These are phyloP conservation scores for Spea hammondii DNA, from an alignment of 2,797 vertebrate species.

Conservation along the genomic window DNA sequence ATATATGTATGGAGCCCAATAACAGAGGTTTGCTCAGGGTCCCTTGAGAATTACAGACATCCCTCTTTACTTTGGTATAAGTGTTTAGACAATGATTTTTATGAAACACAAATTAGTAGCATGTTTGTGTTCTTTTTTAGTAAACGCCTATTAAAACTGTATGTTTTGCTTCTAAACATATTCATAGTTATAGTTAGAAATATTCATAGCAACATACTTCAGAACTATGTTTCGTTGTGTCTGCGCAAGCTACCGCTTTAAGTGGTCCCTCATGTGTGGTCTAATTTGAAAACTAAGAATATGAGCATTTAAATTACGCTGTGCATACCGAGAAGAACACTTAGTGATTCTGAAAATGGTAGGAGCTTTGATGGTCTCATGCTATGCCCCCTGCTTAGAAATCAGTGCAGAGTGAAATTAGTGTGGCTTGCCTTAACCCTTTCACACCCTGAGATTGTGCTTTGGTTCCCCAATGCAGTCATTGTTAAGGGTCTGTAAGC, in stretches of 20 bases:
- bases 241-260: constrained; percentile 5
- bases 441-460: background rate
- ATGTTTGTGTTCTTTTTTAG: no score
- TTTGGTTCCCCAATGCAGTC: background rate
- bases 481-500: background rate
- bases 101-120: no score
- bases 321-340: constrained; percentile 42
- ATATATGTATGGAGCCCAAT: no score
- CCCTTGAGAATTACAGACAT: no score
- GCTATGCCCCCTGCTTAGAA: constrained; percentile 52
- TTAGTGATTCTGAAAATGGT: constrained; percentile 43
- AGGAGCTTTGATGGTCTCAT: constrained; percentile 38
- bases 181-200: background rate
- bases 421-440: constrained; percentile 38
- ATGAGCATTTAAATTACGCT: constrained; percentile 44
- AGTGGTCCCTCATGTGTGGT: constrained; percentile 37
- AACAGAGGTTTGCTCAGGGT: no score
- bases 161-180: background rate
- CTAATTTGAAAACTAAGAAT: constrained; percentile 45
- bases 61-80: no score
- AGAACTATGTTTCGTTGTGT: constrained; percentile 10
- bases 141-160: background rate
- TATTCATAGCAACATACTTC: background rate
- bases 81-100: no score
- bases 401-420: constrained; percentile 51